Evolutionary conservation across 2,888 invertebrate genomes (phyloP).

Genomic region (Agrochola macilenta): DNA sequence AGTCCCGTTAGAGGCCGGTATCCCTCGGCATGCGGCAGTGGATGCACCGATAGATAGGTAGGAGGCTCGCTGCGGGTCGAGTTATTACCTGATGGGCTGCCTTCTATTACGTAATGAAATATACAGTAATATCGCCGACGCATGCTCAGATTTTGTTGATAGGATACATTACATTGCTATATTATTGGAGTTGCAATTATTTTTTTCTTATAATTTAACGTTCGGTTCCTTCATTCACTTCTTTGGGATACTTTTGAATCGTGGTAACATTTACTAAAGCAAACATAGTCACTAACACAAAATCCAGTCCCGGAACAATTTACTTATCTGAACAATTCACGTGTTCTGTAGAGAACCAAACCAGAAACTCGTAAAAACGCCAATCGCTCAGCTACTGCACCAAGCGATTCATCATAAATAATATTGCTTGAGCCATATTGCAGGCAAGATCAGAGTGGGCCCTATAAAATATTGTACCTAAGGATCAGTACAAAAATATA

Average conservation of each 20-base stretch:
- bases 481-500: neutral
- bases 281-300: neutral
- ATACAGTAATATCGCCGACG: constrained; percentile 41
- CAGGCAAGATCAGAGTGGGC: neutral
- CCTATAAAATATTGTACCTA: neutral
- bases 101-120: constrained; percentile 61
- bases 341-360: neutral
- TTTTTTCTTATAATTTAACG: neutral
- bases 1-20: constrained; percentile 86
- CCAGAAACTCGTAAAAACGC: neutral
- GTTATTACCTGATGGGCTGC: constrained; percentile 46
- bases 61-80: constrained; percentile 47
- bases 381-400: neutral
- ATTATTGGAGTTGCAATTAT: neutral
- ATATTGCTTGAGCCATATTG: neutral
- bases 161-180: neutral
- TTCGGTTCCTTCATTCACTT: neutral
- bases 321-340: neutral
- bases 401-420: neutral
- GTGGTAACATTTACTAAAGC: neutral
- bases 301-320: neutral
- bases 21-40: constrained; percentile 73
- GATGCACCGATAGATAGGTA: constrained; percentile 62
- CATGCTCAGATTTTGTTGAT: constrained; percentile 29
- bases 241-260: neutral